Base-by-base conservation (phyloP, 2,113 vertebrate genomes). In the Lutjanus erythropterus region DNA sequence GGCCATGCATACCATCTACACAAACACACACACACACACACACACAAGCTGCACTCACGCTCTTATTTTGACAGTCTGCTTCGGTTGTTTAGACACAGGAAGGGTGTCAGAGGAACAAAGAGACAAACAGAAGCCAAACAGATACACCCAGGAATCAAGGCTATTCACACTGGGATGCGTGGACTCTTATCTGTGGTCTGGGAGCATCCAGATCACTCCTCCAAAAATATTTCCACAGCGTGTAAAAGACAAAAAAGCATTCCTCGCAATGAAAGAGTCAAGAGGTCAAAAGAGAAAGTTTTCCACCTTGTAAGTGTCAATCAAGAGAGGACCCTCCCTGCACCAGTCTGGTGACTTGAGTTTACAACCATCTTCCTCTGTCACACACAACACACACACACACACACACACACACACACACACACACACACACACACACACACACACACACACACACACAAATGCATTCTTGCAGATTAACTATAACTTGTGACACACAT, bases 251-350 rank as follows among this genome's bases (percentile, higher is more conserved):
- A 55, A 56, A 83, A n/a, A 86, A 75, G 11, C 53, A 42, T 70
- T 86, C 68, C 60, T 81, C 0, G 1, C 52, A 66, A 41, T 73
- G 10, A 75, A 86, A 71, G 14, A 67, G 50, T 71, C 35, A 68
- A 41, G 50, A 78, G 83, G 81, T 84, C 56, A 85, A 49, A 65
- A 50, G 71, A 86, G 71, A 90, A 75, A 33, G 33, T 67, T 86
- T 84, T 73, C 61, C 59, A 85, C 37, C 56, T 71, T 73, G n/a
- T 85, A 80, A 86, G 65, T 82, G 84, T 82, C 76, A 81, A 58
- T 80, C 78, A 82, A 55, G 67, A 72, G 49, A 39, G 47, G 39
- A 69, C 12, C 44, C n/a, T 50, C 70, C 42, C 46, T 50, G n/a
- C 27, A 0, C 3, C 21, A 49, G 55, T 81, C 66, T 70, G 55